Evolutionary conservation across 2,113 vertebrate species (phyloP), one percentile per base, ranked within the genome.

Genomic region (Rhabdomys dilectus): DNA sequence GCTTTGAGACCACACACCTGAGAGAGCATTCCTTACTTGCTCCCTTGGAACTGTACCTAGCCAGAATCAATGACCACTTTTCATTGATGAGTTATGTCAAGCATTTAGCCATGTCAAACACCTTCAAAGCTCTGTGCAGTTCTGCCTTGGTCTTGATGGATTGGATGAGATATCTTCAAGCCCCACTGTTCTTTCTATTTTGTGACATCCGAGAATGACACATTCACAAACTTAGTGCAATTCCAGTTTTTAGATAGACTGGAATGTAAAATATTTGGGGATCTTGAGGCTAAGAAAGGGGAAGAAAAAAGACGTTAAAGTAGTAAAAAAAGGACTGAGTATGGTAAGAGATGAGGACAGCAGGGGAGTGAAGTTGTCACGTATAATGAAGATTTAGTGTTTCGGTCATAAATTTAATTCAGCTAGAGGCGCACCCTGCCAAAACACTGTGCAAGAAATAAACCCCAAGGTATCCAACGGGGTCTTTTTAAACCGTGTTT

Each of bases 311-410:
- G 93, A 98, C 82, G 92, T 95, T 96, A 92, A 66, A 91, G n/a
- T 95, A 72, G 84, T 31, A 51, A 91, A 66, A n/a, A 53, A 90
- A 86, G 3, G 45, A 88, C 78, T 91, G 87, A 90, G 96, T 95
- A 96, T 91, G 72, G 93, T 96, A 98, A 96, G 95, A 93, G 64
- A 94, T 31, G 26, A 96, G 93, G 88, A 93, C 4, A 29, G 62
- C 84, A 93, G 62, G 96, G 94, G 77, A 94, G 78, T 96, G 76
- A 98, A 77, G 81, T 81, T 98, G 98, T 97, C 96, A 89, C 0
- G 16, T 75, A 66, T 98, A 98, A 99, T 98, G 98, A 98, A 99
- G 98, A 98, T 98, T 97, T 98, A 98, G 94, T 95, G 91, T 81
- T 93, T 96, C 91, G 96, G 96, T 94, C 97, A 98, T 98, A 99